Percentiles rank a stretch among this genome's conserved stretches.
These are phyloP conservation scores for Sebastes schlegelii DNA, from an alignment of 2,113 vertebrate species.

Conservation along the genomic window DNA sequence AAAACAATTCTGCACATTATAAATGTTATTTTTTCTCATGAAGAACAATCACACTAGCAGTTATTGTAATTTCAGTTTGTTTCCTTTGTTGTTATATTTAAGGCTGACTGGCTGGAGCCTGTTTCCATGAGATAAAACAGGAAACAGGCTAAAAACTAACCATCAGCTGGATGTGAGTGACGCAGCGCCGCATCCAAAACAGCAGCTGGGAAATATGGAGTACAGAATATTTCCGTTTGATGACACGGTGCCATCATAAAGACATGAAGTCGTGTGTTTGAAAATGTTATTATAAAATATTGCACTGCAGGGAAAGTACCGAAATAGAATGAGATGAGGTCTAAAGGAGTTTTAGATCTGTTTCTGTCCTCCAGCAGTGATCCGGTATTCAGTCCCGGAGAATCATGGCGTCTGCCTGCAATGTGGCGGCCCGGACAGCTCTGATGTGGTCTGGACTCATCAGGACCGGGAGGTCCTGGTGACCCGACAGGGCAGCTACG, in stretches of 20 bases:
- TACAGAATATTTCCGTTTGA: too few relatives aligned
- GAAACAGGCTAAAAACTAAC: slow-evolving; percentile 30
- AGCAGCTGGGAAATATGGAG: too few relatives aligned
- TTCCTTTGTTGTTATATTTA: background rate
- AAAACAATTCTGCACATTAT: background rate
- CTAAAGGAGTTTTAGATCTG: background rate
- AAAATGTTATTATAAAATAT: background rate
- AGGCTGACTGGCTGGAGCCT: background rate
- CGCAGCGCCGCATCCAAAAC: background rate
- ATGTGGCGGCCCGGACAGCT: slow-evolving; percentile 16
- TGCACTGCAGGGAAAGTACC: background rate
- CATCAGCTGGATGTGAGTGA: slow-evolving; percentile 27
- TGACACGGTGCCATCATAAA: background rate
- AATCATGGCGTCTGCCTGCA: slow-evolving; percentile 64
- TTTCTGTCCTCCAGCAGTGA: slow-evolving; percentile 20
- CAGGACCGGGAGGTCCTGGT: slow-evolving; percentile 43
- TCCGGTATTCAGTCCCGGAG: slow-evolving; percentile 68
- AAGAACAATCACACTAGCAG: background rate
- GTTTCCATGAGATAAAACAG: slow-evolving; percentile 62
- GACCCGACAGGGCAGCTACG: background rate
- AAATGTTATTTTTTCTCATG: background rate
- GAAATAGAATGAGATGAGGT: too few relatives aligned
- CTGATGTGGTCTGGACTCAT: slow-evolving; percentile 67
- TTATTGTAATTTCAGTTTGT: background rate
- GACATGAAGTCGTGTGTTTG: background rate